phyloP scores from a whole-genome alignment of 2,113 vertebrate genomes.

The Hydrochoerus hydrochaeris region DNA sequence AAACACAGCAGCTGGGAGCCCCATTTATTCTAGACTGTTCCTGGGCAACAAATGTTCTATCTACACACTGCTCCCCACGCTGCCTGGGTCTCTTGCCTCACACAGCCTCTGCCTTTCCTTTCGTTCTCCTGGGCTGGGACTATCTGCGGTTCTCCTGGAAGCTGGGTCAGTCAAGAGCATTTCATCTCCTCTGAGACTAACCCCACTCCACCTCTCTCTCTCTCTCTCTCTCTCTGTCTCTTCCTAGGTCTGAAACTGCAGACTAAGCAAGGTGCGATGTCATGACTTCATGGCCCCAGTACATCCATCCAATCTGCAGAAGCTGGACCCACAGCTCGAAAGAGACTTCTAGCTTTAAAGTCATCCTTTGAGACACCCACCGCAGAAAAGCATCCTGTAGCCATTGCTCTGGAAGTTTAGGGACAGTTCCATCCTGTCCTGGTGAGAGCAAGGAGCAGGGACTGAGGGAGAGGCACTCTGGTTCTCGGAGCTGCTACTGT shows the following conservation, averaged over 20 bases:
- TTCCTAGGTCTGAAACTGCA: not conserved
- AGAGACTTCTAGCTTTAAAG: not conserved
- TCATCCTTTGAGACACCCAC: not conserved
- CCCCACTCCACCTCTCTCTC: fast-evolving
- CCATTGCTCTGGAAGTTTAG: not conserved
- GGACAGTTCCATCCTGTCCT: not conserved
- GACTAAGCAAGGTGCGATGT: fast-evolving
- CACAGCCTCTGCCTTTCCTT: not conserved
- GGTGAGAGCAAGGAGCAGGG: not conserved
- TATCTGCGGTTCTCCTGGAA: not conserved
- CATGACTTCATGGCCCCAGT: fast-evolving
- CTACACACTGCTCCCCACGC: not conserved
- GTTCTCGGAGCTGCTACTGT: not conserved
- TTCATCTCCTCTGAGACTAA: not conserved
- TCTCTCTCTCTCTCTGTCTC: no score
- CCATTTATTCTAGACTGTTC: not conserved
- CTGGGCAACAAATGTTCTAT: not conserved
- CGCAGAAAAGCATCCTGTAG: not conserved
- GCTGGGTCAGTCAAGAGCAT: not conserved
- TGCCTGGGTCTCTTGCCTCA: not conserved
- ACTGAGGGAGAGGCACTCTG: fast-evolving
- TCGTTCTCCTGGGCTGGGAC: not conserved
- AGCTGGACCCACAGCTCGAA: not conserved
- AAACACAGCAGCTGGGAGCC: not conserved
- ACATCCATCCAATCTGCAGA: fast-evolving